Conservation (phyloP, 1,140 invertebrate species). For the Hormaphis cornu region DNA sequence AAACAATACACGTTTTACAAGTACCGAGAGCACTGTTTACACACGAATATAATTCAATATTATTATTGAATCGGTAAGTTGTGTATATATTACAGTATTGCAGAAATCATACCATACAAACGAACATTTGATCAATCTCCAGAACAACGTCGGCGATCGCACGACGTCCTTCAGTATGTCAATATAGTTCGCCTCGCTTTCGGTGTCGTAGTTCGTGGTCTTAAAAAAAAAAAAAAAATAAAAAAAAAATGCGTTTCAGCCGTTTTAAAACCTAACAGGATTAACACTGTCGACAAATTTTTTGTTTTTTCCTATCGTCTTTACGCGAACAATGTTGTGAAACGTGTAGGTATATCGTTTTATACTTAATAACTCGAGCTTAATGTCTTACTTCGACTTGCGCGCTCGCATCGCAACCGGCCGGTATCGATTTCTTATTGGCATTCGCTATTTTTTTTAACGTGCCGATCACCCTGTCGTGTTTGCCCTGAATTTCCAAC, state of each 20-base stretch:
- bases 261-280: too few species aligned
- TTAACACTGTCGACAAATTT: too few species aligned
- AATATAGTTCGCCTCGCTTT: neutral
- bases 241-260: too few species aligned
- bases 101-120: neutral
- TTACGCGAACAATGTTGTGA: too few species aligned
- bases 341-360: too few species aligned
- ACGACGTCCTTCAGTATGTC: neutral
- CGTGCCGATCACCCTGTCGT: constrained; percentile 47
- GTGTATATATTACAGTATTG: neutral
- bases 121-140: constrained; percentile 8
- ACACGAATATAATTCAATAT: too few species aligned
- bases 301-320: too few species aligned
- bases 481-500: constrained; percentile 48
- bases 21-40: too few species aligned
- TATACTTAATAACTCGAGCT: too few species aligned
- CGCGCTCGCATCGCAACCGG: neutral
- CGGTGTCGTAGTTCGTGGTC: neutral
- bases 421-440: constrained; percentile 47
- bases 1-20: too few species aligned
- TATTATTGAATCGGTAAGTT: too few species aligned
- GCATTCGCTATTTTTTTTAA: constrained; percentile 47
- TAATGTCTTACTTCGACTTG: neutral
- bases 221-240: neutral
- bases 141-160: neutral